Evolutionary conservation across 1,140 invertebrate species (phyloP), one percentile per base, ranked within the genome.

Genomic region (Bombus breviceps): DNA sequence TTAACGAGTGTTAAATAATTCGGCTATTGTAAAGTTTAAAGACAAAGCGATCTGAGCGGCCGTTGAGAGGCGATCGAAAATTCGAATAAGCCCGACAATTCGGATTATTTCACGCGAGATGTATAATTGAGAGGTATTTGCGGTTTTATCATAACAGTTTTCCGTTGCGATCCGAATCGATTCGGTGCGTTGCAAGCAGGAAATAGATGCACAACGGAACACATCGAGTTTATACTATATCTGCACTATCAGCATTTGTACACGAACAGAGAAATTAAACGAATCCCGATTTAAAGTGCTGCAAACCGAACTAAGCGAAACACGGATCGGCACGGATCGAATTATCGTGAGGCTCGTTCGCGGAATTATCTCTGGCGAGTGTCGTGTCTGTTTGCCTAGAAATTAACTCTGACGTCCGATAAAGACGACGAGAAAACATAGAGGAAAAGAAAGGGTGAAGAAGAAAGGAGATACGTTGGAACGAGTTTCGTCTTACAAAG

Each of bases 401-500:
- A 75, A 83, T 83, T 68, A 83, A 66, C 62, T 68, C 8, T 18
- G 62, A 37, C 53, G 53, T 5, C 53, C 62, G 73, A 68, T 53
- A 41, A 76, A 68, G 43, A 47, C n/a, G 53, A 37, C 15, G 12
- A 75, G 15, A 18, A 39, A 37, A 3, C 18, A 12, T 32, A 10
- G 10, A 2, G 13, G 37, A 6, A 22, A 76, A 2, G 28, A 34
- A 25, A 59, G 10, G 25, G 10, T 2, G 22, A 25, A 4, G n/a
- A 47, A 25, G 39, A 69, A 34, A n/a, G 69, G n/a, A 28, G 0
- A 37, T n/a, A 18, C 28, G 41, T 18, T 32, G 32, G 43, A 32
- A 64, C 18, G 82, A 22, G 74, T 82, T 72, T 75, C 41, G 43
- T 28, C 12, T 47, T 59, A 78, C 75, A 78, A 83, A 83, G 75